Evolutionary conservation across 2,888 invertebrate species (phyloP), one percentile per base, ranked within the genome.

Genomic region (Cataglyphis altisquamis): DNA sequence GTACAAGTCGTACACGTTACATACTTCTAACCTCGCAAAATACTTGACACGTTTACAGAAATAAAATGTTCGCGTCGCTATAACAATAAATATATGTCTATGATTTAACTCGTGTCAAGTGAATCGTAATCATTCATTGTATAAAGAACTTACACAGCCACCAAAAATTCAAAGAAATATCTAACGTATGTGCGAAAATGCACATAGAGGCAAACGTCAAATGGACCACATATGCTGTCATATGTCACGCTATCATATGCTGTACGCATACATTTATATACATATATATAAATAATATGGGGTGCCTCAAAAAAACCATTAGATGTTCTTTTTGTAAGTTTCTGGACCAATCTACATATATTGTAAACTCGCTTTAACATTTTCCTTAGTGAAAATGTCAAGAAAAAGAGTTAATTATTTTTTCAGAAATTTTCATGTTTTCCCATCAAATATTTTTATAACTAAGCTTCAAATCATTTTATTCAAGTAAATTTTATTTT

Each of bases 21-120:
- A 62, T 55, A 45, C 25, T 80, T 48, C 48, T 80, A 70, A 80
- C 72, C 72, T 72, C 8, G 36, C 21, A 18, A 18, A 48, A 80
- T 0, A 21, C 12, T 21, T 36, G 15, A 70, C 12, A 78, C 32
- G 41, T 25, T 60, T 60, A 60, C 12, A 60, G 10, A 60, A 60
- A 21, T 68, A 62, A n/a, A 12, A 60, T 41, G 3, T 18, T 25
- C 12, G 21, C 21, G 18, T 70, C 2, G 32, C n/a, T 45, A 36
- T 3, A 80, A 80, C 18, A 57, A 21, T 45, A 36, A 1, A n/a
- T 32, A 32, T 6, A 32, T 25, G n/a, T 36, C 3, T n/a, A 3
- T 18, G 45, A 78, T 41, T 78, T 60, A 48, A n/a, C 41, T 60
- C 70, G 10, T 36, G 32, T 80, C 4, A 45, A 12, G 12, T 62